Evolutionary conservation across 2,888 invertebrate genomes (phyloP), one percentile per base, ranked within the genome.

Genomic region (Drosophila barbarae): DNA sequence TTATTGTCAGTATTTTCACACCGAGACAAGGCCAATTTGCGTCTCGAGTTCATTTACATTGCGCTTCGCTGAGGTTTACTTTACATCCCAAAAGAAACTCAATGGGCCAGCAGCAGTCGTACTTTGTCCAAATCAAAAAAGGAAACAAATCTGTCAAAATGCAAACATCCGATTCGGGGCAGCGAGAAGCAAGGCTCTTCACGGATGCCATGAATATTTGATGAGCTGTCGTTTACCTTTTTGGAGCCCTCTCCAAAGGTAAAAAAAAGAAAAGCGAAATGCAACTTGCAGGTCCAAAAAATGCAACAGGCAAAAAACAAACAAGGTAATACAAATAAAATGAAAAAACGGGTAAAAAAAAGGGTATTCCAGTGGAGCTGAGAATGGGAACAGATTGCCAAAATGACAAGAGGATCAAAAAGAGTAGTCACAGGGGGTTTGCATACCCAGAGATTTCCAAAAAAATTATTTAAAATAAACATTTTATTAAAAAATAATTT

Each of bases 31-130:
- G 78, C 81, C 73, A 68, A 73, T 73, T 77, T 47, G 72, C 53
- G 57, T 54, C 56, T 47, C 61, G 64, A 72, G 76, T 76, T 80
- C 74, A 74, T 74, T 78, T 76, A 59, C 72, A 76, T 68, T 60
- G 58, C 58, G 42, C 44, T 28, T 44, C 44, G 36, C 36, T 36
- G 63, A 61, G 46, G 59, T 38, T 60, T 60, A 39, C 59, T 60
- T 39, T 61, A 26, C 61, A 59, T 60, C 18, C 44, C 30, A 42
- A 64, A 61, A 61, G 35, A 64, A 42, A 61, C 35, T 39, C 47
- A 41, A 61, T 64, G 64, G 61, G 60, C 18, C 42, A 42, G 42
- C 21, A 41, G 23, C 23, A 38, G 35, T 15, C 28, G 18, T 30
- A 36, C 61, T 18, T n/a, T 36, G 13, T 15, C 15, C 18, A 23